phyloP scores from a whole-genome alignment of 1,140 invertebrate species.

The Drosophila ironensis region DNA sequence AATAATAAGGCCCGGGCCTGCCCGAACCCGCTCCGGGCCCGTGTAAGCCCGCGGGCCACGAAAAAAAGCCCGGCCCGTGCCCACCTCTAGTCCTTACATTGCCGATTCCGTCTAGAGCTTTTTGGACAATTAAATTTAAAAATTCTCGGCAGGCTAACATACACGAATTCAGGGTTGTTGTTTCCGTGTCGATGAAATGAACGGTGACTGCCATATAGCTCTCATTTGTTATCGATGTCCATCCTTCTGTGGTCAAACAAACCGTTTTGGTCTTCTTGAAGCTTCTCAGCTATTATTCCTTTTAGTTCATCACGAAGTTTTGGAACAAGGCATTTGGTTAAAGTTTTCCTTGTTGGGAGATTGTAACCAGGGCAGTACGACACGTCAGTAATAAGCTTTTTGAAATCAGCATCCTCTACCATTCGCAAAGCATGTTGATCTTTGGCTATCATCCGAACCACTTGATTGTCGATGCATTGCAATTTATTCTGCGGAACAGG shows the following conservation, averaged over 20 bases:
- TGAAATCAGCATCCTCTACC: not conserved
- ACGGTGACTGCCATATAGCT: conserved; percentile 1
- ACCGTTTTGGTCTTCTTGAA: not conserved
- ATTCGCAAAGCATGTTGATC: conserved; percentile 2
- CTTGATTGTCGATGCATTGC: not conserved
- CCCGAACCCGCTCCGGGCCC: not conserved
- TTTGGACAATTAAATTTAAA: conserved; percentile 12
- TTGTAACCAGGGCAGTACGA: not conserved
- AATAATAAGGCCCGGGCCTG: not conserved
- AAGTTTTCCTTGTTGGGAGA: not conserved
- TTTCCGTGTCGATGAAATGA: not conserved
- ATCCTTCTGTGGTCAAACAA: not conserved
- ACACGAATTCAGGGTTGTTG: not conserved
- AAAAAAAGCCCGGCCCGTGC: not conserved
- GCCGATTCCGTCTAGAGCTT: not conserved
- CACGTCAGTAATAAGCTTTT: not conserved
- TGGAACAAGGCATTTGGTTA: not conserved
- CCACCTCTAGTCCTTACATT: not conserved
- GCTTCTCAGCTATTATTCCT: not conserved
- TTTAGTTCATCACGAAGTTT: not conserved
- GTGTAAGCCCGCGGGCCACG: not conserved
- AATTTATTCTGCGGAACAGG: not conserved
- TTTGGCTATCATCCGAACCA: not conserved
- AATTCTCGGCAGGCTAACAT: not conserved
- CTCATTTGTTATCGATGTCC: conserved; percentile 1